phyloP scores from a whole-genome alignment of 2,888 invertebrate genomes.

The Standfussiana lucernea region DNA sequence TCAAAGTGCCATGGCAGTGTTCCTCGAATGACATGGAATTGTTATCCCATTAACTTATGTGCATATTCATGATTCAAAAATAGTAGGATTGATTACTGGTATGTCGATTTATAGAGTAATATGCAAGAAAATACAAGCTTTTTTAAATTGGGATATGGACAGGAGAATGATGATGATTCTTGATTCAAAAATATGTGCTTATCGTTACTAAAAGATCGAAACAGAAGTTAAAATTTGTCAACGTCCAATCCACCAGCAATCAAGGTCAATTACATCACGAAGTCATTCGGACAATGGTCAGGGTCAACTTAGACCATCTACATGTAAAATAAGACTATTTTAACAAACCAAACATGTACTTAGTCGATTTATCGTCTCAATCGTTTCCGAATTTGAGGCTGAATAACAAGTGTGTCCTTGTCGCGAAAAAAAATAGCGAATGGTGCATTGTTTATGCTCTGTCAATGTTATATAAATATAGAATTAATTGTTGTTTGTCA shows the following conservation, averaged over 20 bases:
- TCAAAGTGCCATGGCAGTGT: neutral
- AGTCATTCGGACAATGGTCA: conserved; percentile 63
- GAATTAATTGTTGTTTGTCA: conserved; percentile 6
- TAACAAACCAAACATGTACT: conserved; percentile 64
- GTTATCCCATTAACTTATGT: neutral
- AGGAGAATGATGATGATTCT: neutral
- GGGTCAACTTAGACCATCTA: conserved; percentile 67
- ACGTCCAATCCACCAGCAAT: conserved; percentile 52
- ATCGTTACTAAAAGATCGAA: conserved; percentile 26
- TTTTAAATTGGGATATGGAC: neutral
- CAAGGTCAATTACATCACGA: conserved; percentile 76
- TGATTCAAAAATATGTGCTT: neutral
- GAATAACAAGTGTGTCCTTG: conserved; percentile 65
- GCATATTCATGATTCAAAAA: neutral
- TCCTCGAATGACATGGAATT: neutral
- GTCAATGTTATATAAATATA: conserved; percentile 40
- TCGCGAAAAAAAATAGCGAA: conserved; percentile 43
- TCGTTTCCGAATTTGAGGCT: conserved; percentile 64
- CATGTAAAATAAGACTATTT: conserved; percentile 60
- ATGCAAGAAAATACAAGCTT: neutral
- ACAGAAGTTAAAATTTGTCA: conserved; percentile 61
- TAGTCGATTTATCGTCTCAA: conserved; percentile 60
- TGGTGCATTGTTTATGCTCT: conserved; percentile 35
- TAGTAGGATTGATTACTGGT: neutral
- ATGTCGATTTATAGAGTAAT: neutral